Evolutionary conservation across 2,888 invertebrate genomes (phyloP).

Genomic region (Tenthredo amoena): DNA sequence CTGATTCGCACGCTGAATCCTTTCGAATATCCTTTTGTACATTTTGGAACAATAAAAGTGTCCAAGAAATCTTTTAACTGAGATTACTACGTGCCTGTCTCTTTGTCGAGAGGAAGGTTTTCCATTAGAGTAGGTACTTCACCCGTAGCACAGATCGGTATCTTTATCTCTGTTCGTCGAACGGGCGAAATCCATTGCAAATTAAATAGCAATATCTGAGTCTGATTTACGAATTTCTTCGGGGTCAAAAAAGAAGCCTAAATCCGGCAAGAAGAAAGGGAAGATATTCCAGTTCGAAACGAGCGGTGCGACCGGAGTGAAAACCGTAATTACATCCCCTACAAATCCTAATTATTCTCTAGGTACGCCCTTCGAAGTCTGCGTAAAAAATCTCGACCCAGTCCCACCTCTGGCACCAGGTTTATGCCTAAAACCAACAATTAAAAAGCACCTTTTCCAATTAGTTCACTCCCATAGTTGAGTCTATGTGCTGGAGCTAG

Average conservation of each 20-base stretch:
- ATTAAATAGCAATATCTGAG: not conserved
- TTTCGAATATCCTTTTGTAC: conserved; percentile 45
- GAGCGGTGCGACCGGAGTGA: conserved; percentile 12
- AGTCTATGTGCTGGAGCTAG: conserved; percentile 55
- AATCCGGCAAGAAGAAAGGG: not conserved
- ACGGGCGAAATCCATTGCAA: not conserved
- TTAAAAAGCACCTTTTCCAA: conserved; percentile 66
- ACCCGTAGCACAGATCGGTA: not conserved
- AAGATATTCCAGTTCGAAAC: not conserved
- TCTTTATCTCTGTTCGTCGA: not conserved
- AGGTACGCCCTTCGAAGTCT: conserved; percentile 62
- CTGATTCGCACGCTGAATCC: conserved; percentile 70
- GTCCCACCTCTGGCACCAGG: conserved; percentile 21
- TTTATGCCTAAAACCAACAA: conserved; percentile 57
- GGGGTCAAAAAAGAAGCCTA: not conserved
- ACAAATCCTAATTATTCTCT: conserved; percentile 67
- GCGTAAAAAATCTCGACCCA: conserved; percentile 40
- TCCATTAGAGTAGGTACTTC: not conserved
- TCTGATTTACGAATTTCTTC: not conserved
- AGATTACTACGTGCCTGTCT: not conserved
- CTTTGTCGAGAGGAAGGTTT: not conserved
- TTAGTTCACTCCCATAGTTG: conserved; percentile 65
- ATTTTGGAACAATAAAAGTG: conserved; percentile 25
- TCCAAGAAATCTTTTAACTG: conserved; percentile 16
- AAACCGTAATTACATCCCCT: conserved; percentile 66